Conservation (phyloP, 2,888 invertebrate species). For the Drosophila fulvimacula region DNA sequence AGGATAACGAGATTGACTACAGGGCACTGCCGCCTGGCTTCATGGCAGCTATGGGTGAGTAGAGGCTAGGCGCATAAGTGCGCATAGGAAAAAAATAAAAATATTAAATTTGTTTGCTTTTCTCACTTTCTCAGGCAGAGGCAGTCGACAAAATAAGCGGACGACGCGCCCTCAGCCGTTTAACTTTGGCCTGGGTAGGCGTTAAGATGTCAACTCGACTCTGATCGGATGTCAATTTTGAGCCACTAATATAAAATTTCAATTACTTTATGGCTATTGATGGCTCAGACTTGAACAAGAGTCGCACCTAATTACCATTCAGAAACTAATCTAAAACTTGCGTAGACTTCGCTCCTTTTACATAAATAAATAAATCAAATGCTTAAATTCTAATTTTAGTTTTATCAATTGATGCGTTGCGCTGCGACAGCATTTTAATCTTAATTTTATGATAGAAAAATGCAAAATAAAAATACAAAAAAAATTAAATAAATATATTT, state of each 20-base stretch:
- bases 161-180: slow-evolving; percentile 83
- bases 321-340: slow-evolving; percentile 42
- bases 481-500: slow-evolving; percentile 24
- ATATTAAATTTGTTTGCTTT: too few relatives aligned
- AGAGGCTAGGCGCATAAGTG: rapidly evolving
- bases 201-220: slow-evolving; percentile 79
- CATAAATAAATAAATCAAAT: slow-evolving; percentile 1
- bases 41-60: slow-evolving; percentile 55
- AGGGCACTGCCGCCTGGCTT: slow-evolving; percentile 46
- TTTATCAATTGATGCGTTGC: slow-evolving; percentile 43
- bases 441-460: slow-evolving; percentile 42
- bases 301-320: slow-evolving; percentile 36
- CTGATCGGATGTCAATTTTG: slow-evolving; percentile 50
- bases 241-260: slow-evolving; percentile 16
- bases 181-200: slow-evolving; percentile 87
- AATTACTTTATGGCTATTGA: slow-evolving; percentile 34
- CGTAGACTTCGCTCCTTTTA: slow-evolving; percentile 8
- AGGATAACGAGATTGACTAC: slow-evolving; percentile 69
- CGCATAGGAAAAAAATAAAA: too few relatives aligned
- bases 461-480: slow-evolving; percentile 26
- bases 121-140: slow-evolving; percentile 34
- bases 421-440: slow-evolving; percentile 44
- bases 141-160: slow-evolving; percentile 60
- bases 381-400: slow-evolving; percentile 32
- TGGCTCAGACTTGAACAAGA: slow-evolving; percentile 40